Evolutionary conservation across 2,797 vertebrate genomes (phyloP), one percentile per base, ranked within the genome.

Genomic region (Bradypodion pumilum): DNA sequence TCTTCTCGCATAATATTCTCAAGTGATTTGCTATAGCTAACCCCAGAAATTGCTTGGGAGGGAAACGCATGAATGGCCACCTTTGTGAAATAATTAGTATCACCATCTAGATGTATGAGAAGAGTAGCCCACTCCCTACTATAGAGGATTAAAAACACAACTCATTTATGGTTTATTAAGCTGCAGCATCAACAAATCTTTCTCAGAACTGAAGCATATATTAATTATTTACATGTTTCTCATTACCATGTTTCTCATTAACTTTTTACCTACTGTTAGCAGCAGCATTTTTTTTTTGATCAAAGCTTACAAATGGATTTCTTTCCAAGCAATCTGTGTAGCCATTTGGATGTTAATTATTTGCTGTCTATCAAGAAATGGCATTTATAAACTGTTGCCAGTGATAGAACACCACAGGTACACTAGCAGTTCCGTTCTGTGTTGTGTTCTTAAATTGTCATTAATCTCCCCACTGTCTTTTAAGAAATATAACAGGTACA

Each of bases 211-310:
- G 79, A 90, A 87, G 81, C 42, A 76, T 90, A 68, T 90, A 92
- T 94, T 93, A 93, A 93, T 94, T 94, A 94, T 93, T 93, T 91
- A 93, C 59, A 74, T 86, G 80, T 46, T 82, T 81, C 73, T 90
- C 49, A 80, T 76, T 73, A 89, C 76, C 25, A 83, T 40, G 74
- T 89, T 92, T 90, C 90, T 94, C 85, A 92, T 87, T 93, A 92
- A 93, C 73, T 91, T 93, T 93, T 93, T 93, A 90, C 88, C 86
- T 85, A 89, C 89, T 85, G 86, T 89, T 91, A 93, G 78, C 82
- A 90, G 76, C 80, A 84, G 90, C 87, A 35, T 91, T 93, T 91
- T 84, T 85, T n/a, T n/a, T n/a, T n/a, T 86, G 86, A 92, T 93
- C 90, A 93, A 93, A 92, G 87, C 80, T 93, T 90, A 86, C 91